Conservation (phyloP, 2,797 vertebrate species). For the Chelmon rostratus region DNA sequence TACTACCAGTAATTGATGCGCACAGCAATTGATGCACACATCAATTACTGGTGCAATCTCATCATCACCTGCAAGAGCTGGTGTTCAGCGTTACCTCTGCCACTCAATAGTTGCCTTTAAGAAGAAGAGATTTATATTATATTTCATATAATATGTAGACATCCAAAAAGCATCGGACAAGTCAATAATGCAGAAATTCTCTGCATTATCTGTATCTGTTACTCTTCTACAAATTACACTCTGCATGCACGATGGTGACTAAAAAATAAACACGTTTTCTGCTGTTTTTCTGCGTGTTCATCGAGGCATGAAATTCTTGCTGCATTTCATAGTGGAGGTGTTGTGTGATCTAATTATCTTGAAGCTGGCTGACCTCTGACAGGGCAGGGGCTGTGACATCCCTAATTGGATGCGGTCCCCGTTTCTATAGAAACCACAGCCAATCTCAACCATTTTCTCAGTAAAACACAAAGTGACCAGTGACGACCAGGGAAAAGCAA, state of each 20-base stretch:
- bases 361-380: constrained; percentile 55
- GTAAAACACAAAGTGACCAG: constrained; percentile 56
- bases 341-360: constrained; percentile 55
- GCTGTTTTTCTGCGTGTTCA: neutral
- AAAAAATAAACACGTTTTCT: neutral
- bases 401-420: constrained; percentile 45
- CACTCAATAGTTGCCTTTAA: constrained; percentile 2
- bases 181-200: neutral
- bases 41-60: constrained; percentile 23
- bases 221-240: neutral
- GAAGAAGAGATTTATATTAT: neutral
- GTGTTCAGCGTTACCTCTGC: neutral
- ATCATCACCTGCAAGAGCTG: constrained; percentile 13
- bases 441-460: constrained; percentile 45
- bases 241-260: neutral
- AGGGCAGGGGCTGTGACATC: constrained; percentile 59
- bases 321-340: constrained; percentile 37
- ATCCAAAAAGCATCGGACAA: neutral
- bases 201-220: neutral
- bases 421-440: constrained; percentile 78
- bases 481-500: constrained; percentile 32
- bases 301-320: neutral
- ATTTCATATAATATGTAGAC: no score
- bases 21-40: constrained; percentile 51
- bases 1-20: no score